Base-by-base conservation (phyloP, 2,797 vertebrate genomes). In the Rhinoraja longicauda region DNA sequence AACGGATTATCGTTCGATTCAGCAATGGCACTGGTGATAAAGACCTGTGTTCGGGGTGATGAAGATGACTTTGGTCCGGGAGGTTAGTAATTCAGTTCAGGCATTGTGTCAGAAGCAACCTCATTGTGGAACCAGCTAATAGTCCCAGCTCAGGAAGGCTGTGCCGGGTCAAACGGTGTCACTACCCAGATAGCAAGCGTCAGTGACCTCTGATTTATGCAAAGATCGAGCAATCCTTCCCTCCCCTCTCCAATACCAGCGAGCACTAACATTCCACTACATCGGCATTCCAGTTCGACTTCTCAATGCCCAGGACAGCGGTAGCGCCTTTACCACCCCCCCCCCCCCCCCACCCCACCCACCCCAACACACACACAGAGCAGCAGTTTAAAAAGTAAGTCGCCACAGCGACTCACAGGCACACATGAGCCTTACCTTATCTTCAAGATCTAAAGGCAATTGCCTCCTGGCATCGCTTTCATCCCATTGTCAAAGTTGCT, bases 81-180 rank as follows among this genome's bases (percentile, higher is more conserved):
- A 64, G 84, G 84, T 88, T 88, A 67, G 62, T 7, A 67, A 88
- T 88, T 92, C 90, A 53, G 70, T 70, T 75, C 67, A 73, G n/a
- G 72, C 93, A 62, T 93, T 93, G 93, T 93, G 70, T 93, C 62
- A 64, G 70, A 79, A 92, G 91, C 39, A 77, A 81, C 57, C 88
- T 91, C 93, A 79, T 92, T 77, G 67, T 93, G 92, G 26, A 64
- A 75, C 91, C 86, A 93, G 39, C 93, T 93, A 93, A 90, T 73
- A 81, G 86, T 90, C 75, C 81, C 90, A 73, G 81, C 86, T 84
- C 79, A 59, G 59, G 64, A 93, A 93, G 72, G 94, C 90, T 93
- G 92, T 93, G 90, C 93, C 92, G 93, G 93, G 94, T 94, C 94
- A 94, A 94, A 93, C 88, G 93, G 91, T 93, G 93, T 93, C 93